phyloP scores from a whole-genome alignment of 2,888 invertebrate genomes.

The Nomada ferruginata region DNA sequence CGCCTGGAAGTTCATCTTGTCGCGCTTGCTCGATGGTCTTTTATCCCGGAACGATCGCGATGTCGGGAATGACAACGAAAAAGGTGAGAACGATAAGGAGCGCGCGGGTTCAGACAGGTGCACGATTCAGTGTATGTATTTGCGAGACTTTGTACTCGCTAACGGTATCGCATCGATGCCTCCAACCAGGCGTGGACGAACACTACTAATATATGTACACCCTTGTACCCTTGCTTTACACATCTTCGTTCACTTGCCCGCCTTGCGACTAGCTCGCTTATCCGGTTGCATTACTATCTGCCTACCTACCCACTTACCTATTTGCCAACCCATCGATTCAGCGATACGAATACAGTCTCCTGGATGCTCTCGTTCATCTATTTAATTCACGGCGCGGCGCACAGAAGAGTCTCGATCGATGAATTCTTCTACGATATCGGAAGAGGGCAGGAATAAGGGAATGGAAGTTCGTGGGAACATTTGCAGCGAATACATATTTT shows the following conservation, averaged over 20 bases:
- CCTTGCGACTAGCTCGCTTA: neutral
- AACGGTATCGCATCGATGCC: too few relatives aligned
- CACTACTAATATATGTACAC: too few relatives aligned
- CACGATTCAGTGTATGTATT: neutral
- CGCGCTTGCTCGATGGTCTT: neutral
- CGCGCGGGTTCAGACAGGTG: conserved; percentile 14
- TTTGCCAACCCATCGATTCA: conserved; percentile 3
- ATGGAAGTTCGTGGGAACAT: conserved; percentile 2
- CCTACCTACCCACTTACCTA: neutral
- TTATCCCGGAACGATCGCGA: neutral
- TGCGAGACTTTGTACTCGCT: too few relatives aligned
- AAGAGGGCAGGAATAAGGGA: too few relatives aligned
- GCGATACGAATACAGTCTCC: neutral
- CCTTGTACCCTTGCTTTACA: neutral
- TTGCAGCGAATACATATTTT: conserved; percentile 13
- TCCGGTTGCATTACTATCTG: neutral
- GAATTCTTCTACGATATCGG: too few relatives aligned
- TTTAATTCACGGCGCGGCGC: too few relatives aligned
- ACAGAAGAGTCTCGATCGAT: too few relatives aligned
- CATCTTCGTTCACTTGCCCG: neutral
- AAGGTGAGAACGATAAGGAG: neutral
- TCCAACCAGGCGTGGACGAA: too few relatives aligned
- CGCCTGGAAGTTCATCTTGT: conserved; percentile 10
- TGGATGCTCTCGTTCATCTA: too few relatives aligned
- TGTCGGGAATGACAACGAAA: neutral